Percentiles rank a stretch among this genome's conserved stretches.
Evolutionary conservation across 1,140 invertebrate species (phyloP).

Genomic region (Phenacoccus solenopsis): DNA sequence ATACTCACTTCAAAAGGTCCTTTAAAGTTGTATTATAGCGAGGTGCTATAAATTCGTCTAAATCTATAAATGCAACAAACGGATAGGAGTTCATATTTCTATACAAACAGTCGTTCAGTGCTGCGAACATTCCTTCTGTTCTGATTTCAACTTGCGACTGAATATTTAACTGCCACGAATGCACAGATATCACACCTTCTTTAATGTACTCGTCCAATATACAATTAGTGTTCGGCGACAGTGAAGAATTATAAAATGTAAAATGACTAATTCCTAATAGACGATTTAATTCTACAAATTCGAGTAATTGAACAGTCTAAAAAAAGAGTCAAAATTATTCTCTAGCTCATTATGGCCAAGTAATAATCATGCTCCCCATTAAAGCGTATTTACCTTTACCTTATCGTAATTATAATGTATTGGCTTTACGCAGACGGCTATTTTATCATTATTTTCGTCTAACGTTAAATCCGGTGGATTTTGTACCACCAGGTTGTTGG

Average conservation of each 20-base stretch:
- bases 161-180: conserved; percentile 84
- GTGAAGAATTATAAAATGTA: conserved; percentile 84
- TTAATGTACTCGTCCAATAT: conserved; percentile 57
- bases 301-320: conserved; percentile 65
- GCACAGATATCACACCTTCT: conserved; percentile 46
- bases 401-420: conserved; percentile 80
- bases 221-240: conserved; percentile 60
- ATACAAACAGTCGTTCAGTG: conserved; percentile 87
- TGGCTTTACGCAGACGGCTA: conserved; percentile 88
- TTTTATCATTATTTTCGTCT: conserved; percentile 39
- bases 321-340: conserved; percentile 25
- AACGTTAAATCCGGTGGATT: conserved; percentile 30
- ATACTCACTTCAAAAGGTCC: conserved; percentile 45
- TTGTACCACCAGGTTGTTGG: conserved; percentile 42
- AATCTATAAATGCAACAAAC: conserved; percentile 71
- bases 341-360: no score
- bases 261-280: conserved; percentile 78
- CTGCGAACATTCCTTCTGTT: conserved; percentile 82
- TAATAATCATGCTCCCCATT: no score
- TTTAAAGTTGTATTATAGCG: conserved; percentile 55
- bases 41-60: conserved; percentile 84
- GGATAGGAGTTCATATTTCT: conserved; percentile 69
- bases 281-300: conserved; percentile 82
- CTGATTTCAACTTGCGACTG: conserved; percentile 79
- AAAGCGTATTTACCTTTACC: conserved; percentile 32